These are phyloP conservation scores for Diloba caeruleocephala DNA, from an alignment of 2,888 invertebrate species.

Conservation along the genomic window DNA sequence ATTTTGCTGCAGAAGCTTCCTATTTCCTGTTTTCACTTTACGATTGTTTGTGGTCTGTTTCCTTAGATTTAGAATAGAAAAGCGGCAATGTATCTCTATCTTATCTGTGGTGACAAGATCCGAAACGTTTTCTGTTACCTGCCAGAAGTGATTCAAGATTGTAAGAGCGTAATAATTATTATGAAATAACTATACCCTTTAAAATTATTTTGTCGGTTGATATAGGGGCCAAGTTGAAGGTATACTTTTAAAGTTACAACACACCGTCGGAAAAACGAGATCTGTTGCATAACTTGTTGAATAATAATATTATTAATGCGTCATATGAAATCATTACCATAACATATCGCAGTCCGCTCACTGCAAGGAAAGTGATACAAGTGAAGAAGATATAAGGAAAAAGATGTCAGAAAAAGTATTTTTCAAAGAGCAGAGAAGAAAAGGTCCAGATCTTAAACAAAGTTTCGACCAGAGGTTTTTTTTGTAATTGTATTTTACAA, in stretches of 20 bases:
- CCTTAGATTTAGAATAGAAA: slow-evolving; percentile 33
- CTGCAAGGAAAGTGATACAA: slow-evolving; percentile 9
- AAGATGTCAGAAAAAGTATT: no score
- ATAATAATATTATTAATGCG: slow-evolving; percentile 38
- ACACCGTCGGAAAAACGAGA: slow-evolving; percentile 14
- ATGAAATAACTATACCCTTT: slow-evolving; percentile 14
- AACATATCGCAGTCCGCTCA: slow-evolving; percentile 4
- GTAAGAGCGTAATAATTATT: slow-evolving; percentile 14
- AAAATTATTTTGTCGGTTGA: slow-evolving; percentile 5
- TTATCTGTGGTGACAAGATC: neutral
- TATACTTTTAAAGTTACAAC: slow-evolving; percentile 21
- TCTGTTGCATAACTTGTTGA: slow-evolving; percentile 43
- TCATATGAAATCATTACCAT: slow-evolving; percentile 23
- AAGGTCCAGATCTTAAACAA: no score
- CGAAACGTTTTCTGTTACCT: slow-evolving; percentile 14
- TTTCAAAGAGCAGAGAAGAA: no score
- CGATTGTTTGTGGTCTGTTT: slow-evolving; percentile 52
- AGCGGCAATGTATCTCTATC: neutral
- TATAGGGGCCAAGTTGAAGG: slow-evolving; percentile 35
- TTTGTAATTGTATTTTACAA: no score
- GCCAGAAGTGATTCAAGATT: neutral
- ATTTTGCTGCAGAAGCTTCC: slow-evolving; percentile 17
- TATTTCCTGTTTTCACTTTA: slow-evolving; percentile 57
- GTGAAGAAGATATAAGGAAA: neutral
- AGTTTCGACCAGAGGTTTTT: no score